Base-by-base conservation (phyloP, 2,888 invertebrate genomes). In the Andrena marginata region DNA sequence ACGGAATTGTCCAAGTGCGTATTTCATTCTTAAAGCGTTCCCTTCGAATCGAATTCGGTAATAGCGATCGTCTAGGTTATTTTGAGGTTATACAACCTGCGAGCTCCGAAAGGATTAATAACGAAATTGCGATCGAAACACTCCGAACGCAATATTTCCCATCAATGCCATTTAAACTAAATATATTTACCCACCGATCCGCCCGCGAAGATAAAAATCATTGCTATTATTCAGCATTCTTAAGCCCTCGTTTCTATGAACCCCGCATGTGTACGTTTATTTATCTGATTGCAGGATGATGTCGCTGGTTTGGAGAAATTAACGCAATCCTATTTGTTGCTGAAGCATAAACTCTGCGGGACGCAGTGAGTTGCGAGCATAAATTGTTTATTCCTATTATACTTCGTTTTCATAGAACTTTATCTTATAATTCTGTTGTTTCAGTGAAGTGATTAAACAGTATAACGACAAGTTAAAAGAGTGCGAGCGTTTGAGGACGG, bases 401-500 rank as follows among this genome's bases (percentile, higher is more conserved):
- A 16, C n/a, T 8, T 6, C 63, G 2, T 20, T 20, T 7, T 1
- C 20, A 2, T 16, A n/a, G 13, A 26, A 26, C 70, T 5, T 23
- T 54, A 70, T 54, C 10, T 8, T 49, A 56, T 69, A 56, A 42
- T 13, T 49, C 35, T 26, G 67, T 42, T 67, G 20, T 90, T 87
- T 65, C 59, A 92, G 92, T n/a, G 85, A 89, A 35, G 73, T 93
- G 29, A 90, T 92, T 75, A 85, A 86, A 35, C 88, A 89, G 29
- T 92, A 91, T 56, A 89, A 88, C 65, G 90, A 91, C 60, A 92
- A 91, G 62, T 20, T 89, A 4, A 92, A 87, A 65, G 92, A 93
- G 83, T 89, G 88, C 29, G 86, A 92, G n/a, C 68, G 78, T 7
- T 75, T 92, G 16, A 91, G 87, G 42, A 68, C 68, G 33, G 89